phyloP scores from a whole-genome alignment of 2,113 vertebrate genomes.

The Campylorhamphus procurvoides region DNA sequence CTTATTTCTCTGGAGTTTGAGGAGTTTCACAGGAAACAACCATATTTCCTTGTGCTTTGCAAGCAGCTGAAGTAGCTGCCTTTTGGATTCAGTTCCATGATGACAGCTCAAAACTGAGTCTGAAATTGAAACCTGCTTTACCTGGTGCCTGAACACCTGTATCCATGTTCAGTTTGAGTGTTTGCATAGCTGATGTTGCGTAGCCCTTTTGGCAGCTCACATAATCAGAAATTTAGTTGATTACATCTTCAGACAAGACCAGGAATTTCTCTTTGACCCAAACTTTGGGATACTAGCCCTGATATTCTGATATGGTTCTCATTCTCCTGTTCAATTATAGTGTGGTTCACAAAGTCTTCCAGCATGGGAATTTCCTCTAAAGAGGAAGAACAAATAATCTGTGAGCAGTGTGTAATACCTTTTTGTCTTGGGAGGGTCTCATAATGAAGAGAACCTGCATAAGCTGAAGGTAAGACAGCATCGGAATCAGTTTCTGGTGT shows the following conservation, averaged over 20 bases:
- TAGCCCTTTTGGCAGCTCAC: neutral
- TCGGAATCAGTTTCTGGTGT: neutral
- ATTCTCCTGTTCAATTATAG: neutral
- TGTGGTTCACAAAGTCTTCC: neutral
- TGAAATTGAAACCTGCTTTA: neutral
- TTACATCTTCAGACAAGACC: neutral
- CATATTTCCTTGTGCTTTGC: neutral
- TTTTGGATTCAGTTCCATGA: neutral
- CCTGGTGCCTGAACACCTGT: neutral
- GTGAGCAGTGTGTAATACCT: neutral
- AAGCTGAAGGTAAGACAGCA: neutral
- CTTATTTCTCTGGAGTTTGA: neutral
- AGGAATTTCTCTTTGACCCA: neutral
- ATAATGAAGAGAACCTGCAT: neutral
- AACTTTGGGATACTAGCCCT: neutral
- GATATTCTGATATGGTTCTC: neutral
- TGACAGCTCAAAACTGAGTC: neutral
- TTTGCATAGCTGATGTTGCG: neutral
- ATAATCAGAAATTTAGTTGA: neutral
- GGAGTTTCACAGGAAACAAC: neutral
- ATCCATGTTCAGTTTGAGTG: neutral
- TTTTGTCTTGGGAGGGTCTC: neutral
- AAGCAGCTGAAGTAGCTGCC: neutral
- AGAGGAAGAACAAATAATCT: neutral
- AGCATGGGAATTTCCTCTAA: neutral